Conservation (phyloP, 1,140 invertebrate genomes). For the Drosophila asahinai region DNA sequence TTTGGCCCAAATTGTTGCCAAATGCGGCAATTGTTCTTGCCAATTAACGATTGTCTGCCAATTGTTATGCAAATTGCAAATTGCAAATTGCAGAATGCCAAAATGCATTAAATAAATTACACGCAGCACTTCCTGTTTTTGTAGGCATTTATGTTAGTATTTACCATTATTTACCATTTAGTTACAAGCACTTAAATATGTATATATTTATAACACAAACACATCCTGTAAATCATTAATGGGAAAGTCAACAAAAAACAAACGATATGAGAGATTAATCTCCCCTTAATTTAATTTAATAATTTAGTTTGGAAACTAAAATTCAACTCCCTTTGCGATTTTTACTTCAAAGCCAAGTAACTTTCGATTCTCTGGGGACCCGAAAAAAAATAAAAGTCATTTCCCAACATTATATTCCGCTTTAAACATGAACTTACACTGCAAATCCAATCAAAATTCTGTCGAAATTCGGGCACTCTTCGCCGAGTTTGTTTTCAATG, state of each 20-base stretch:
- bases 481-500: constrained; percentile 12
- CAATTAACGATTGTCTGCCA: constrained; percentile 18
- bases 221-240: too few species aligned
- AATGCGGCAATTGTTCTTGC: constrained; percentile 12
- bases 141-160: background rate
- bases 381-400: too few species aligned
- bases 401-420: constrained; percentile 12
- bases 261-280: background rate
- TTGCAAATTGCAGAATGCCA: constrained; percentile 15
- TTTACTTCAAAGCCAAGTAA: constrained; percentile 30
- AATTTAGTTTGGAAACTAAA: background rate
- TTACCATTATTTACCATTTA: constrained; percentile 10
- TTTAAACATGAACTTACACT: constrained; percentile 1
- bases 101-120: constrained; percentile 23
- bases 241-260: too few species aligned
- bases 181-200: background rate
- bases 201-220: too few species aligned
- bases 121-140: background rate
- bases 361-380: constrained; percentile 2
- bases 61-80: constrained; percentile 36
- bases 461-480: constrained; percentile 11
- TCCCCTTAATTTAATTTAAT: constrained; percentile 6
- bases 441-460: constrained; percentile 16
- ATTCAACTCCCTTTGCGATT: constrained; percentile 3
- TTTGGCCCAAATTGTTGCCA: constrained; percentile 8